phyloP scores from a whole-genome alignment of 2,888 invertebrate genomes.

The Drosophila paramelanica region DNA sequence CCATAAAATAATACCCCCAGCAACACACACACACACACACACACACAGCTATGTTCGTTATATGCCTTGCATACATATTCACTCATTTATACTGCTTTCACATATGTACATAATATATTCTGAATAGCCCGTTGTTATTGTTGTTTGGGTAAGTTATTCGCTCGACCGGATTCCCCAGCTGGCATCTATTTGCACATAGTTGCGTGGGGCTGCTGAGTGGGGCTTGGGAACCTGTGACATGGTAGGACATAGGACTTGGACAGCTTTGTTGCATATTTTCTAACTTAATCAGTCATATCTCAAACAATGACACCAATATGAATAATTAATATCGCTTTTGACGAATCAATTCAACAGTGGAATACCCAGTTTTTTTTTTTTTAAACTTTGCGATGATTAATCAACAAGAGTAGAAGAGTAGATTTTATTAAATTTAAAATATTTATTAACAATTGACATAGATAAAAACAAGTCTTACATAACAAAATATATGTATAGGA shows the following conservation, averaged over 20 bases:
- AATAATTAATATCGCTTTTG: conserved; percentile 19
- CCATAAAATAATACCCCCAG: conserved; percentile 76
- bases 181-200: conserved; percentile 15
- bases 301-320: conserved; percentile 12
- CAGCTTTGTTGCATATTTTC: conserved; percentile 42
- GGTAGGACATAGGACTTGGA: conserved; percentile 20
- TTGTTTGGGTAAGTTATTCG: conserved; percentile 23
- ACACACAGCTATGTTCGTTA: conserved; percentile 12
- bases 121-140: conserved; percentile 22
- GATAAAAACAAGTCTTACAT: no score
- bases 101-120: conserved; percentile 21
- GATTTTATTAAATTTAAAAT: background rate
- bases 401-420: background rate
- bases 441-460: no score
- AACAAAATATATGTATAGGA: no score
- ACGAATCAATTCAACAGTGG: background rate
- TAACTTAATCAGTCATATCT: conserved; percentile 39
- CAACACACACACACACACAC: conserved; percentile 27
- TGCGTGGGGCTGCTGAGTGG: background rate
- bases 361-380: background rate
- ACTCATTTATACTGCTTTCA: conserved; percentile 27
- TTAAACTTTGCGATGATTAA: background rate
- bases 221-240: conserved; percentile 2
- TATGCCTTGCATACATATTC: conserved; percentile 19
- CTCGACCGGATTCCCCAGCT: conserved; percentile 11